A percentile compares a stretch with the other conserved stretches of the same genome.
Evolutionary conservation across 1,140 invertebrate species (phyloP).

Genomic region (Psilanteris sp.): DNA sequence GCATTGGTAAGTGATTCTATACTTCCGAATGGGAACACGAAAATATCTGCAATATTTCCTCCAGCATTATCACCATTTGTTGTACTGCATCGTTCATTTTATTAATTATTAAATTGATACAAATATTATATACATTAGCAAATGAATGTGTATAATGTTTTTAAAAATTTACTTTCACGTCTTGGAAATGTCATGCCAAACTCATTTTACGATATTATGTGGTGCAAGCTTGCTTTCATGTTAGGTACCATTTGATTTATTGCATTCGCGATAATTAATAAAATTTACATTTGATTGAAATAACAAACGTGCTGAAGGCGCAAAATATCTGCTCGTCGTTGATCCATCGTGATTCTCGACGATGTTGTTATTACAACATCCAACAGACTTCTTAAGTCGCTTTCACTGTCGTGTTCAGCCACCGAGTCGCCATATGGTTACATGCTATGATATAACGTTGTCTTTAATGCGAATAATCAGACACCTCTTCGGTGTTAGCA

Average conservation of each 20-base stretch:
- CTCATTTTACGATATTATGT: too few species aligned
- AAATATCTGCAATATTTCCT: too few species aligned
- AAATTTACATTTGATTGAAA: conserved; percentile 6
- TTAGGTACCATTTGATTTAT: not conserved
- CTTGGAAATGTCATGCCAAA: conserved; percentile 2
- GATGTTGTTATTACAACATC: conserved; percentile 60
- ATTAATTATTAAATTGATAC: too few species aligned
- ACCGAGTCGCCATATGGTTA: conserved; percentile 70
- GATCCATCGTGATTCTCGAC: conserved; percentile 22
- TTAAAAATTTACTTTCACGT: conserved; percentile 9
- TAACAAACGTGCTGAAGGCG: not conserved
- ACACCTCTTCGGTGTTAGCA: conserved; percentile 34
- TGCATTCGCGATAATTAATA: not conserved
- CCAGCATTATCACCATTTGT: too few species aligned
- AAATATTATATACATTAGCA: too few species aligned
- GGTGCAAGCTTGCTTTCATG: too few species aligned
- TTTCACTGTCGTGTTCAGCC: conserved; percentile 69
- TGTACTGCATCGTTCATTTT: too few species aligned
- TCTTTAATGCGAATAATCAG: conserved; percentile 15
- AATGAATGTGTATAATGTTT: not conserved
- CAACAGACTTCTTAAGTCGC: conserved; percentile 57
- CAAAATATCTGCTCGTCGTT: conserved; percentile 32
- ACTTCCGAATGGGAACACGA: conserved; percentile 31
- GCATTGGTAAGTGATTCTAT: conserved; percentile 51
- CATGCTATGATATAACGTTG: conserved; percentile 68